A percentile compares a stretch with the other conserved stretches of the same genome.
Evolutionary conservation across 1,140 invertebrate genomes (phyloP).

Genomic region (Drosophila seguyi): DNA sequence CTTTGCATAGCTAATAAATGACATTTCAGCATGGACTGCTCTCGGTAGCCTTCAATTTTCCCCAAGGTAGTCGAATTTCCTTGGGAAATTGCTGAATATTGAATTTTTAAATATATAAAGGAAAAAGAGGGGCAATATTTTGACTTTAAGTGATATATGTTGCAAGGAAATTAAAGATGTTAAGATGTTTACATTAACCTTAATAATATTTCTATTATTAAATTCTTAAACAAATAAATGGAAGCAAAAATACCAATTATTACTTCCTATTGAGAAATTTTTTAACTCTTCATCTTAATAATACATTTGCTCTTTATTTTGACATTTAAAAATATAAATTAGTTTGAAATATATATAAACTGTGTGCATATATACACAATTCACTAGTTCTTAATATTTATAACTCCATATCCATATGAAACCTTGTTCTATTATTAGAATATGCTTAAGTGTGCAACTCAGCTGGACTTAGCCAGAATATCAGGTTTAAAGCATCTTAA

Average conservation of each 20-base stretch:
- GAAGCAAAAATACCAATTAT: too few species aligned
- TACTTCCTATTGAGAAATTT: too few species aligned
- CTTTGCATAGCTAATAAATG: constrained; percentile 44
- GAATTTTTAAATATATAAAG: neutral
- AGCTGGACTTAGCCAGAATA: constrained; percentile 11
- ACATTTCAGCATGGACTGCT: constrained; percentile 7
- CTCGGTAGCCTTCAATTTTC: constrained; percentile 4
- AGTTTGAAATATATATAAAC: neutral
- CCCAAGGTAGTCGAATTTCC: neutral
- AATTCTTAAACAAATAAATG: too few species aligned
- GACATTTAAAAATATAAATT: neutral
- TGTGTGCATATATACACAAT: neutral
- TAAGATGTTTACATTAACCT: too few species aligned
- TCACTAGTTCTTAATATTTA: neutral
- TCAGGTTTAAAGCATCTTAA: constrained; percentile 20
- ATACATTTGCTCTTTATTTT: neutral
- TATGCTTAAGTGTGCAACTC: neutral
- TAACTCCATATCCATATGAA: constrained; percentile 6
- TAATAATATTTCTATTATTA: too few species aligned
- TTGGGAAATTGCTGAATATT: neutral
- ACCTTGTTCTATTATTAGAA: constrained; percentile 14
- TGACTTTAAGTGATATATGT: neutral
- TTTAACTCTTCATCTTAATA: too few species aligned
- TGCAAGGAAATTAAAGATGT: neutral
- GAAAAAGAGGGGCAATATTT: neutral